phyloP scores from a whole-genome alignment of 2,113 vertebrate species.

The Macaca fascicularis region DNA sequence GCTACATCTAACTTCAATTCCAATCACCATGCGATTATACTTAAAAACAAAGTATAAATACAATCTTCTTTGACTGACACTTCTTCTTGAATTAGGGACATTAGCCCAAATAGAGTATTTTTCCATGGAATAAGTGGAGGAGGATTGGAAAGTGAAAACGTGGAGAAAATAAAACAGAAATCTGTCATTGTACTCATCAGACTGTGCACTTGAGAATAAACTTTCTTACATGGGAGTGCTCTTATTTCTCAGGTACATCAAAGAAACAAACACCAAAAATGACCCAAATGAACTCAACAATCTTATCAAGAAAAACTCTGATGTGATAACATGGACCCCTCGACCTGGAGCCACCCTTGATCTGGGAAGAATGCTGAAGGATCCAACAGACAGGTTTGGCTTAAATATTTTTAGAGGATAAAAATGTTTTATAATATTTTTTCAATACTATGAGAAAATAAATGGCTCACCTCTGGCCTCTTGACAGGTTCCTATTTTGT shows the following conservation, averaged over 20 bases:
- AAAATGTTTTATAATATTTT: background rate
- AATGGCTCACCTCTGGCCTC: background rate
- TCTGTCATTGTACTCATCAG: background rate
- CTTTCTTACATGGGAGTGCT: background rate
- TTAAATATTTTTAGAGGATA: background rate
- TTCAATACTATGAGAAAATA: background rate
- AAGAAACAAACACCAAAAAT: slow-evolving; percentile 87
- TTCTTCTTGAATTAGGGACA: background rate
- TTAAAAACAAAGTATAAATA: background rate
- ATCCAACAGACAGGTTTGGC: slow-evolving; percentile 79
- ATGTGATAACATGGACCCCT: slow-evolving; percentile 86
- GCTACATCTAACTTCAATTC: background rate
- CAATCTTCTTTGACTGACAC: background rate
- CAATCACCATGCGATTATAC: background rate
- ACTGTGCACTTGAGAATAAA: background rate
- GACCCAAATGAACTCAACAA: slow-evolving; percentile 82
- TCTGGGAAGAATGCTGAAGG: slow-evolving; percentile 82
- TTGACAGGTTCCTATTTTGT: too few species aligned
- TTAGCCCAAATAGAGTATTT: background rate
- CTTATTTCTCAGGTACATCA: slow-evolving; percentile 83
- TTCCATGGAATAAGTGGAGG: background rate
- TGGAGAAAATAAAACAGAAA: background rate
- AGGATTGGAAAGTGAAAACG: background rate
- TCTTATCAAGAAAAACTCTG: slow-evolving; percentile 79
- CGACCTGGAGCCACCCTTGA: slow-evolving; percentile 85